Conservation (phyloP, 2,797 vertebrate genomes). For the Lemur catta region DNA sequence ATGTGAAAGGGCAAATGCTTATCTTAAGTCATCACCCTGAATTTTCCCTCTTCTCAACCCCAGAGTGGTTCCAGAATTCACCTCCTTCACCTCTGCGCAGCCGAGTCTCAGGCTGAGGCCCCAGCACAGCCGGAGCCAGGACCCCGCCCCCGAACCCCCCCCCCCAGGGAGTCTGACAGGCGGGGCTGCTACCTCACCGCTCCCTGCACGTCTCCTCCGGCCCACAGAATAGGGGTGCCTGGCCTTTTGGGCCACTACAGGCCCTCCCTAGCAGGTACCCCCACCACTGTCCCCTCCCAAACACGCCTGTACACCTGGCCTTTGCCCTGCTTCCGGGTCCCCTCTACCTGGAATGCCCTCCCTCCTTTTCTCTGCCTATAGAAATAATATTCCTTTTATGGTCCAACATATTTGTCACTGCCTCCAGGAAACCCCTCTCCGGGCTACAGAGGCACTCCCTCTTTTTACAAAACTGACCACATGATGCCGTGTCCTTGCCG, state of each 20-base stretch:
- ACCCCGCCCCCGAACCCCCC: neutral
- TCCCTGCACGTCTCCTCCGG: neutral
- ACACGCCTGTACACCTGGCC: neutral
- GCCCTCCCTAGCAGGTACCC: neutral
- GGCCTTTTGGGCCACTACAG: neutral
- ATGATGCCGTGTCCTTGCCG: neutral
- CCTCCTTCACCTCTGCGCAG: neutral
- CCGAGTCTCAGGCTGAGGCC: neutral
- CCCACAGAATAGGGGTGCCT: too few relatives aligned
- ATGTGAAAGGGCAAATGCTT: neutral
- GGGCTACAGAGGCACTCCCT: neutral
- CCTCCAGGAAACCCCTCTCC: neutral
- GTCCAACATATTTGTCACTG: neutral
- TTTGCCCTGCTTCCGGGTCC: neutral
- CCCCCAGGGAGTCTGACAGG: rapidly evolving
- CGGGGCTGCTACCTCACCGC: rapidly evolving
- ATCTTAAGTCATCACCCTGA: neutral
- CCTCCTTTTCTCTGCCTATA: neutral
- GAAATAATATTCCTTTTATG: neutral
- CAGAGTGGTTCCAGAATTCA: neutral
- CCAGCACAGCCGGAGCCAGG: neutral
- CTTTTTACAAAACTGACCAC: neutral
- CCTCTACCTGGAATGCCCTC: neutral
- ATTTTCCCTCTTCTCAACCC: neutral
- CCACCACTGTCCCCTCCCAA: neutral